Evolutionary conservation across 2,797 vertebrate species (phyloP).

Genomic region (Rachycentron canadum): DNA sequence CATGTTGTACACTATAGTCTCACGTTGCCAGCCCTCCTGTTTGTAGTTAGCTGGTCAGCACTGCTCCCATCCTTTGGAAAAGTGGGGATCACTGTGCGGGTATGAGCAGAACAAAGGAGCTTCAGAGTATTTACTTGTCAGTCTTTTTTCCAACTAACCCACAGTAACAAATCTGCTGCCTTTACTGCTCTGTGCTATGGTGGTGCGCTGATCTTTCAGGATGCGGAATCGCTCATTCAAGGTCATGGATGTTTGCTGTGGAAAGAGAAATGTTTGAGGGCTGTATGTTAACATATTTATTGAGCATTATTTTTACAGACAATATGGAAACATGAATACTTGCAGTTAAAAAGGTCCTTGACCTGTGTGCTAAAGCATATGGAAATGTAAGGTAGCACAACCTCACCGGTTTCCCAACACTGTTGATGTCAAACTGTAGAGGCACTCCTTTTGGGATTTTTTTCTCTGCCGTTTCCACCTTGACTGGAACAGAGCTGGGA

Average conservation of each 20-base stretch:
- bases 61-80: constrained; percentile 14
- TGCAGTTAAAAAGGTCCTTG: background rate
- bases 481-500: constrained; percentile 78
- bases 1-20: constrained; percentile 16
- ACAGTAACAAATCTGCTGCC: constrained; percentile 95
- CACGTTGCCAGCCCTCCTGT: background rate
- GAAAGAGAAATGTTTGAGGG: background rate
- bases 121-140: background rate
- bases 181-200: constrained; percentile 87
- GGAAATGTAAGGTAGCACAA: background rate
- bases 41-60: constrained; percentile 24
- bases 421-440: constrained; percentile 97
- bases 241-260: constrained; percentile 92
- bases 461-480: constrained; percentile 86
- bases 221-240: constrained; percentile 96
- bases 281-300: background rate
- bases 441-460: constrained; percentile 95
- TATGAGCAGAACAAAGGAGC: constrained; percentile 34
- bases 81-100: constrained; percentile 31
- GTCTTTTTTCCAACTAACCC: constrained; percentile 81
- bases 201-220: constrained; percentile 91
- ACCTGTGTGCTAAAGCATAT: background rate
- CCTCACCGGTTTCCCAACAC: constrained; percentile 94
- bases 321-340: background rate
- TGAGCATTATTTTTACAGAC: background rate